phyloP scores from a whole-genome alignment of 2,797 vertebrate genomes.

The Lepilemur ruficaudatus region DNA sequence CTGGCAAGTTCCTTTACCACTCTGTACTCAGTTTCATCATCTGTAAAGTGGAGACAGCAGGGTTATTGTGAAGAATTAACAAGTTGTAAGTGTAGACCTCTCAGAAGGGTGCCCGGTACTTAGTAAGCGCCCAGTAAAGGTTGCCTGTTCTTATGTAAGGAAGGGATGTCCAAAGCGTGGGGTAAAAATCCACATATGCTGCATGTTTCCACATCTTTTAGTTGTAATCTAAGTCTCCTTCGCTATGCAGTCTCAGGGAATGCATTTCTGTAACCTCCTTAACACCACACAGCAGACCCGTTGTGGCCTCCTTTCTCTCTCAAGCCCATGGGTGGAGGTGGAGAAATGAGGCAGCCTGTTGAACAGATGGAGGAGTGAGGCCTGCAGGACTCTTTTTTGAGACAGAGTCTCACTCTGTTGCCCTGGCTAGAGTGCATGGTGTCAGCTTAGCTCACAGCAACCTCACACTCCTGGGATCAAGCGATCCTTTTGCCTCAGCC shows the following conservation, averaged over 20 bases:
- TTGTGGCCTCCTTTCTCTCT: neutral
- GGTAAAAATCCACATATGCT: neutral
- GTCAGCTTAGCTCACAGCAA: too few species aligned
- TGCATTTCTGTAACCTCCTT: neutral
- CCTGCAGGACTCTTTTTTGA: neutral
- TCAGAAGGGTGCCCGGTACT: neutral
- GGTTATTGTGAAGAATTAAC: neutral
- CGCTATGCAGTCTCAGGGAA: neutral
- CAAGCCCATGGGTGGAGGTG: too few species aligned
- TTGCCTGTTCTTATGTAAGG: rapidly evolving
- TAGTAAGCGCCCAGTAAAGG: neutral
- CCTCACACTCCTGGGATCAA: too few species aligned
- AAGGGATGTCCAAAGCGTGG: rapidly evolving
- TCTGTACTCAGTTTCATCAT: neutral
- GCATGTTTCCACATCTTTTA: neutral
- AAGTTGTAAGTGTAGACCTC: neutral
- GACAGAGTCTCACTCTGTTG: too few species aligned
- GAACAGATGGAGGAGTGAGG: neutral
- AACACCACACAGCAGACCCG: neutral
- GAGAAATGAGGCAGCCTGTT: too few species aligned
- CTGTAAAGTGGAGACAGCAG: neutral
- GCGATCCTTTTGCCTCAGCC: too few species aligned
- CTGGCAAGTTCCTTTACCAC: neutral
- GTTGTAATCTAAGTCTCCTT: neutral
- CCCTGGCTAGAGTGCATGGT: too few species aligned